These are phyloP conservation scores for Apteryx owenii DNA, from an alignment of 2,113 vertebrate species.

Conservation along the genomic window DNA sequence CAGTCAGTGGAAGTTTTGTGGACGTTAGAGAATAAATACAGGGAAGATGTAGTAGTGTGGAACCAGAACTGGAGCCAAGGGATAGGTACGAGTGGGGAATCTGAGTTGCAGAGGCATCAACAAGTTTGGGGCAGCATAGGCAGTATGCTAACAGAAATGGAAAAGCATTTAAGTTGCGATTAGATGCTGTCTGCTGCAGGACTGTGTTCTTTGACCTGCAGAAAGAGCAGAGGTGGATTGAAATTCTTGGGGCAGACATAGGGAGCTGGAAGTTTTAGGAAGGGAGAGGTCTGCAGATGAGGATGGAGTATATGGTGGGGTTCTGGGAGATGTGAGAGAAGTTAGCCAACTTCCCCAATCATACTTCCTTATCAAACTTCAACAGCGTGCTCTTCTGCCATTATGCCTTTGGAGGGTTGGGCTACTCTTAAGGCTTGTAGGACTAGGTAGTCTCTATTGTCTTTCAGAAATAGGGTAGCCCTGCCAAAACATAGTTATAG, in stretches of 20 bases:
- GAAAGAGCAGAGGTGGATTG: neutral
- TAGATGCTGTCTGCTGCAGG: neutral
- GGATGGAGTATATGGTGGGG: neutral
- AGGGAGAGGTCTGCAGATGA: neutral
- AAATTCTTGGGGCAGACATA: neutral
- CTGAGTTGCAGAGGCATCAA: neutral
- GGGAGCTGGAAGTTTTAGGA: neutral
- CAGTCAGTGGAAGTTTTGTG: neutral
- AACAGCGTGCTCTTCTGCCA: neutral
- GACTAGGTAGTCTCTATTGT: neutral
- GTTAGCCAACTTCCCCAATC: neutral
- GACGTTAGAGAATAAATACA: neutral
- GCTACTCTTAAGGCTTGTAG: neutral
- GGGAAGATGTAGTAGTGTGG: neutral
- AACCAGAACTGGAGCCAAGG: neutral
- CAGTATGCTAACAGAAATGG: neutral
- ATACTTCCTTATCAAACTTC: too few species aligned
- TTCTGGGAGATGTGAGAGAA: neutral
- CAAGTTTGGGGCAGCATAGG: neutral
- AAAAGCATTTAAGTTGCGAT: neutral
- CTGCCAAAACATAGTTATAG: fast-evolving
- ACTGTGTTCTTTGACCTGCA: neutral
- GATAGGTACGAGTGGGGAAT: neutral
- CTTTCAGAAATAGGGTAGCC: neutral
- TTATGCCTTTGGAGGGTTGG: neutral